phyloP scores from a whole-genome alignment of 2,888 invertebrate species.

The Hermaeophaga mercurialis region DNA sequence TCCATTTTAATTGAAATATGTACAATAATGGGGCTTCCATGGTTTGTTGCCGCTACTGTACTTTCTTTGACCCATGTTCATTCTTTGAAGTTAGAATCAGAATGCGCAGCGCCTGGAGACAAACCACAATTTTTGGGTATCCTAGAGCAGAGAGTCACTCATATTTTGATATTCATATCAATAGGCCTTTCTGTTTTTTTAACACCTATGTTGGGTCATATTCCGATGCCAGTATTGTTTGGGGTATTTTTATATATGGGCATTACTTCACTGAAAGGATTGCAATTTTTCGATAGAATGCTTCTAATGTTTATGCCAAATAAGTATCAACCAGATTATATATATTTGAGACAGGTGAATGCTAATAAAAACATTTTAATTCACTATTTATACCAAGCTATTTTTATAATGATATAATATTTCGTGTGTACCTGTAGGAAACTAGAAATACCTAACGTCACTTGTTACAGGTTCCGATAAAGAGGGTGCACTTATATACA shows the following conservation, averaged over 20 bases:
- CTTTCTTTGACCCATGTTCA: slow-evolving; percentile 97
- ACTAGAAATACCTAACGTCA: too few species aligned
- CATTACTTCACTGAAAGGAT: slow-evolving; percentile 89
- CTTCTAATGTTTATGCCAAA: slow-evolving; percentile 96
- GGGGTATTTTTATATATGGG: slow-evolving; percentile 99
- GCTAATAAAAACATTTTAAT: too few species aligned
- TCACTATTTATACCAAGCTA: too few species aligned
- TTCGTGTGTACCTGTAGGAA: too few species aligned
- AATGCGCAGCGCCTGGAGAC: slow-evolving; percentile 96
- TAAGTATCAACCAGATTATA: slow-evolving; percentile 98
- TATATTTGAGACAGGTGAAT: slow-evolving; percentile 94
- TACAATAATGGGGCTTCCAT: slow-evolving; percentile 89
- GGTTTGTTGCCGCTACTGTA: slow-evolving; percentile 98
- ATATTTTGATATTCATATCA: slow-evolving; percentile 88
- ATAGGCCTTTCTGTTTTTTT: slow-evolving; percentile 90
- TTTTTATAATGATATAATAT: too few species aligned
- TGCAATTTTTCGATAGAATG: slow-evolving; percentile 95
- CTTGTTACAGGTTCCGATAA: slow-evolving; percentile 85
- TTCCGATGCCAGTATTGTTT: slow-evolving; percentile 97
- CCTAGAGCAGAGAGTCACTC: slow-evolving; percentile 91
- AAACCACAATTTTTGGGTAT: slow-evolving; percentile 96
- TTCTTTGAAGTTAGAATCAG: slow-evolving; percentile 92
- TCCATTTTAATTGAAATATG: slow-evolving; percentile 87
- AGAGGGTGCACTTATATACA: slow-evolving; percentile 91
- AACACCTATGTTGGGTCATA: slow-evolving; percentile 85